A percentile compares a stretch with the other conserved stretches of the same genome.
Conservation (phyloP, 2,888 invertebrate genomes). For the Rugalucina vietnamica region DNA sequence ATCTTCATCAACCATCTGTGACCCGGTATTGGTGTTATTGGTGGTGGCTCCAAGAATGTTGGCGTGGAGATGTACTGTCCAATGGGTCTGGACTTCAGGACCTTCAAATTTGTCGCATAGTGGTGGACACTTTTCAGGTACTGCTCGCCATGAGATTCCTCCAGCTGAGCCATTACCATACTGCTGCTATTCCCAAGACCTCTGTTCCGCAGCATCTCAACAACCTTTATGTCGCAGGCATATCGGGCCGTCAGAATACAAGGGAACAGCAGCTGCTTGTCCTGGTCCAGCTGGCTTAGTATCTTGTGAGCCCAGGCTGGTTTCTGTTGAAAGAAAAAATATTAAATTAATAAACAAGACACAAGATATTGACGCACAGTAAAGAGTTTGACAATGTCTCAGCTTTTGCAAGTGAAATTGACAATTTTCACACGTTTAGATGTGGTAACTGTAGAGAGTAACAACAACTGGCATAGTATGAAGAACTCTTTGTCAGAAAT, state of each 20-base stretch:
- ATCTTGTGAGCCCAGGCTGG: conserved; percentile 51
- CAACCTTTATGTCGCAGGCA: conserved; percentile 60
- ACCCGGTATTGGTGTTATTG: conserved; percentile 36
- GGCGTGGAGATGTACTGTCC: not conserved
- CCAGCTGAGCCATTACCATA: conserved; percentile 41
- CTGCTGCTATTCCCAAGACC: conserved; percentile 63
- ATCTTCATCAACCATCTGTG: conserved; percentile 61
- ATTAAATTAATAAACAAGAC: no score
- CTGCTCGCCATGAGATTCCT: conserved; percentile 59
- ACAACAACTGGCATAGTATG: no score
- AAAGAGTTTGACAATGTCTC: no score
- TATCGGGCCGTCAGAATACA: conserved; percentile 53
- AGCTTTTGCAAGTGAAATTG: no score
- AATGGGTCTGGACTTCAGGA: conserved; percentile 10
- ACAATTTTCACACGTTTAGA: no score
- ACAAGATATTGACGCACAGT: no score
- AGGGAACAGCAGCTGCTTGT: conserved; percentile 52
- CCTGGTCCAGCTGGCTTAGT: conserved; percentile 56
- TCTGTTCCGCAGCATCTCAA: conserved; percentile 50
- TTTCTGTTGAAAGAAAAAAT: conserved; percentile 21
- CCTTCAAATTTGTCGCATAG: conserved; percentile 48
- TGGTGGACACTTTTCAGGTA: conserved; percentile 26
- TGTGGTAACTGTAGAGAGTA: no score
- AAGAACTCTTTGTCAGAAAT: no score
- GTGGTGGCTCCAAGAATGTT: conserved; percentile 39